These are phyloP conservation scores for Diaphora mendica DNA, from an alignment of 2,888 invertebrate species.

Conservation along the genomic window DNA sequence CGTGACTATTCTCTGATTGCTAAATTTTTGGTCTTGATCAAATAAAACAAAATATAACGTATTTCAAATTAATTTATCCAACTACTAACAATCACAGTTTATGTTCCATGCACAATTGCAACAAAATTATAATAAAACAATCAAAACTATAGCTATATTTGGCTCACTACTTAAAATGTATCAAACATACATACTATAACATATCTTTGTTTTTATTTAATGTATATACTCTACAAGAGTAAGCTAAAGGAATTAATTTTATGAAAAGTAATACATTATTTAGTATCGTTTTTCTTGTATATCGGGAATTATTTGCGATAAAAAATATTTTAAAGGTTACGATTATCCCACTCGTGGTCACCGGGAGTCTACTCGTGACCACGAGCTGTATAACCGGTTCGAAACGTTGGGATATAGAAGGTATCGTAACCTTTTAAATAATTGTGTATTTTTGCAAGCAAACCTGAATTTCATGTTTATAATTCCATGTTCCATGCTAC, in stretches of 20 bases:
- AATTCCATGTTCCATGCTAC: too few relatives aligned
- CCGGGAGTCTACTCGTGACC: too few relatives aligned
- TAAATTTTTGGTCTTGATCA: too few relatives aligned
- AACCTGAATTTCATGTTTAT: background rate
- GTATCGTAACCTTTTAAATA: too few relatives aligned
- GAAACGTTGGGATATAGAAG: too few relatives aligned
- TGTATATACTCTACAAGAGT: conserved; percentile 61
- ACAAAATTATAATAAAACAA: conserved; percentile 22
- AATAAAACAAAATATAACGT: conserved; percentile 22
- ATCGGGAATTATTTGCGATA: too few relatives aligned
- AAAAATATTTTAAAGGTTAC: too few relatives aligned
- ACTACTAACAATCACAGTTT: conserved; percentile 78
- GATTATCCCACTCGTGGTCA: too few relatives aligned
- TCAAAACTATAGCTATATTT: conserved; percentile 31
- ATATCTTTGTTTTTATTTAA: conserved; percentile 8
- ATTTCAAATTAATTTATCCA: conserved; percentile 70
- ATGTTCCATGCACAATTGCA: conserved; percentile 58
- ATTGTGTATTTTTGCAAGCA: conserved; percentile 13
- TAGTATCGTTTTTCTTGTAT: background rate
- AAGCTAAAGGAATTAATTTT: conserved; percentile 25
- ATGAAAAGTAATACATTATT: conserved; percentile 14
- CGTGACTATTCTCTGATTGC: too few relatives aligned
- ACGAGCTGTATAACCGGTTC: too few relatives aligned
- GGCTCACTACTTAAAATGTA: conserved; percentile 33
- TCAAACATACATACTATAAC: conserved; percentile 18